phyloP scores from a whole-genome alignment of 1,140 invertebrate species.

The Ectropis grisescens region DNA sequence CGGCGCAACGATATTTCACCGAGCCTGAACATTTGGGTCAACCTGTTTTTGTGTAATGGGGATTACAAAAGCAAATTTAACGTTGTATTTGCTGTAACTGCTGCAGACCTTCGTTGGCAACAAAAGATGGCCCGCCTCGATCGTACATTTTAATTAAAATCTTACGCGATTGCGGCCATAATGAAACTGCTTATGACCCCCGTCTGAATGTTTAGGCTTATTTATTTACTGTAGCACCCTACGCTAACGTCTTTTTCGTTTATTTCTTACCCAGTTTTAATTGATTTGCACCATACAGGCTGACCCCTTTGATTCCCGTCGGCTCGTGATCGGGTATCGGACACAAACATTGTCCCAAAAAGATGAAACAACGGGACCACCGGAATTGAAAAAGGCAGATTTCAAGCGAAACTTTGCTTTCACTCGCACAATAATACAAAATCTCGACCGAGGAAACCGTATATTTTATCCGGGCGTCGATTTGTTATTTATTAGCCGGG shows the following conservation, averaged over 20 bases:
- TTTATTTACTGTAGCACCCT: too few species aligned
- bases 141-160: constrained; percentile 64
- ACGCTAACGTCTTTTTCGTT: too few species aligned
- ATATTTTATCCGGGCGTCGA: constrained; percentile 63
- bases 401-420: constrained; percentile 32
- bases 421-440: constrained; percentile 25
- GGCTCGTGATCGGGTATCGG: too few species aligned
- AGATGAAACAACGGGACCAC: constrained; percentile 8
- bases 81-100: constrained; percentile 60
- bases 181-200: too few species aligned
- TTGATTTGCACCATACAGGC: too few species aligned
- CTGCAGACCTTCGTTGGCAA: constrained; percentile 47
- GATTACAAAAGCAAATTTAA: constrained; percentile 64
- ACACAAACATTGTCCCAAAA: constrained; percentile 10
- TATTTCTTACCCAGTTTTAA: too few species aligned
- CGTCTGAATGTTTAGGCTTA: too few species aligned
- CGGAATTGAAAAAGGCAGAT: constrained; percentile 23
- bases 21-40: constrained; percentile 59
- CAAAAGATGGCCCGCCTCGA: constrained; percentile 51
- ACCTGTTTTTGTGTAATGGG: constrained; percentile 65
- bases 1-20: constrained; percentile 54
- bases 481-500: constrained; percentile 67
- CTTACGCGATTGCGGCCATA: too few species aligned
- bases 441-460: constrained; percentile 47
- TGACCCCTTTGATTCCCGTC: too few species aligned